Evolutionary conservation across 2,113 vertebrate genomes (phyloP).

Genomic region (Aegypius monachus): DNA sequence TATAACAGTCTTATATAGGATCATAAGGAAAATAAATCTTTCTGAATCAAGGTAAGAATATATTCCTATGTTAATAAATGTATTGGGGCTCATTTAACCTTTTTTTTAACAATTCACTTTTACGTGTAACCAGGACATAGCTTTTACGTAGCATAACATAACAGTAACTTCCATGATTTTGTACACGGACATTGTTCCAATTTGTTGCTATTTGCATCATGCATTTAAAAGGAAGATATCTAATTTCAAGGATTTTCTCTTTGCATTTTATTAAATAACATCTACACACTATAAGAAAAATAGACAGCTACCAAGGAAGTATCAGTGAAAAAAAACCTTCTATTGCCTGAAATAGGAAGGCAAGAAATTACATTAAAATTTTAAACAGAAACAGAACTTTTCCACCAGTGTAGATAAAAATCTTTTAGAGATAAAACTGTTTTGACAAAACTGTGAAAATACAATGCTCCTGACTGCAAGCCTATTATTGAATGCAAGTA

Average conservation of each 20-base stretch:
- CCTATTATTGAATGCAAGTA: constrained; percentile 48
- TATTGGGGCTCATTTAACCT: not conserved
- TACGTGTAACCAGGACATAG: not conserved
- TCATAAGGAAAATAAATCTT: constrained; percentile 18
- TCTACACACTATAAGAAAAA: not conserved
- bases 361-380: constrained; percentile 56
- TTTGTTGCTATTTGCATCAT: not conserved
- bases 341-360: constrained; percentile 56
- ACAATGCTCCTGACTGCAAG: constrained; percentile 49
- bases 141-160: not conserved
- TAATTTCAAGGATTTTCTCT: constrained; percentile 18
- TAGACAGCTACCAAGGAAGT: constrained; percentile 2
- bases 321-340: not conserved
- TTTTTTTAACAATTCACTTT: constrained; percentile 21
- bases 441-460: constrained; percentile 66
- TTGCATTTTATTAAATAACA: constrained; percentile 30
- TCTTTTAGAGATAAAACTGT: constrained; percentile 64
- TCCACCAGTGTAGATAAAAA: constrained; percentile 55
- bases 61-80: constrained; percentile 4
- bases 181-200: not conserved
- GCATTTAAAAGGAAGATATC: constrained; percentile 10
- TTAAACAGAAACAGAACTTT: constrained; percentile 67
- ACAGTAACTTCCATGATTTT: not conserved
- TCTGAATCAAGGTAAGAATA: constrained; percentile 21
- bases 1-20: not conserved